Base-by-base conservation (phyloP, 1,140 invertebrate species). In the Drosophila tsacasi region DNA sequence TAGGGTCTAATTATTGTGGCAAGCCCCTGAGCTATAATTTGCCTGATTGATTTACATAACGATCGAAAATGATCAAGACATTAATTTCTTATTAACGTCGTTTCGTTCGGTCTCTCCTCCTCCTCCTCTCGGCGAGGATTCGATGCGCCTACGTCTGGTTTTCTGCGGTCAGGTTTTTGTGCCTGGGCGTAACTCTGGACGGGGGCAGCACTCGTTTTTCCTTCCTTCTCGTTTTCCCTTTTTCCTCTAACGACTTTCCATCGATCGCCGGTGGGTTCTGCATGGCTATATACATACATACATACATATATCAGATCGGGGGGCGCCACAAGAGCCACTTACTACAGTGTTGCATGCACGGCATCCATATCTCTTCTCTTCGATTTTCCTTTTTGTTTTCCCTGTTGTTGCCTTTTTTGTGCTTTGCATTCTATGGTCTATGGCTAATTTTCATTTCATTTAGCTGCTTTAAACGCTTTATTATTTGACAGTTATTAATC, bases 11-110 rank as follows among this genome's bases (percentile, higher is more conserved):
- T 92, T 92, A 92, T 92, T 92, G 82, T 92, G 91, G 91, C 91
- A 92, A 92, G 91, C 91, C 91, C 82, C 86, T 92, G 83, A 92
- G 91, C 84, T 92, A 92, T 92, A 92, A 92, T 92, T 92, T 92
- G 87, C 91, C 91, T 92, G 91, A 92, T 92, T 92, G 91, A 92
- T 92, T 92, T 92, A 92, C 91, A 92, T 92, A 92, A 92, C 91
- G 91, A 92, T 92, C 87, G 91, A 92, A 92, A 92, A 92, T 92
- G 91, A 92, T 92, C 91, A 92, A 92, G 91, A 92, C 91, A 92
- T 92, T 92, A 92, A 91, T 92, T 92, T 92, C 91, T 92, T 92
- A 92, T 92, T 92, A 92, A 92, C 91, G 91, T 90, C 68, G 86
- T 67, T 83, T 79, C 63, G 83, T 79, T 80, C 68, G 80, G 39